Percentiles rank a stretch among this genome's conserved stretches.
Evolutionary conservation across 2,888 invertebrate species (phyloP).

Genomic region (Xestia sexstrigata): DNA sequence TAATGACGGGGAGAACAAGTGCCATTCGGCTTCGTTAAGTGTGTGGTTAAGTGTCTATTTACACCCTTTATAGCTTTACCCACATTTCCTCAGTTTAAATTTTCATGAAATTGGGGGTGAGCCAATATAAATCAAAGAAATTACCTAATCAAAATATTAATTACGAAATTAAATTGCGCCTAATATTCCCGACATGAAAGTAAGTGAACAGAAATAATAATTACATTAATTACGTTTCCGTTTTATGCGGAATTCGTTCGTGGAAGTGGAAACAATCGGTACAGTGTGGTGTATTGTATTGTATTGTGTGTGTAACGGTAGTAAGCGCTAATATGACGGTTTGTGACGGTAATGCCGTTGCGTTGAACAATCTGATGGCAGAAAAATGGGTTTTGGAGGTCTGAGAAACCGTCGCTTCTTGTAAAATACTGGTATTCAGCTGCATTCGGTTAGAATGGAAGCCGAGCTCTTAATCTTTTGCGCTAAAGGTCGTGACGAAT

Average conservation of each 20-base stretch:
- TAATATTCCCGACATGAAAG: conserved; percentile 46
- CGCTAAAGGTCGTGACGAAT: too few relatives aligned
- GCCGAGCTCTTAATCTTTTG: too few relatives aligned
- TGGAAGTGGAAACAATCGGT: conserved; percentile 43
- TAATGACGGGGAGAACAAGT: too few relatives aligned
- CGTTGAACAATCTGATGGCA: background rate
- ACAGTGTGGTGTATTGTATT: conserved; percentile 40
- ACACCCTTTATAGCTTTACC: too few relatives aligned
- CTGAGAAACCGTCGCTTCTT: too few relatives aligned
- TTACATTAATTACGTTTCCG: conserved; percentile 50
- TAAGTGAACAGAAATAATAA: conserved; percentile 43
- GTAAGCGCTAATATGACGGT: conserved; percentile 36
- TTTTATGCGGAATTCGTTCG: conserved; percentile 48
- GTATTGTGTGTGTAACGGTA: conserved; percentile 57
- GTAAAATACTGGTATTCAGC: too few relatives aligned
- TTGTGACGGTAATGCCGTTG: background rate
- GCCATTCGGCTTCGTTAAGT: too few relatives aligned
- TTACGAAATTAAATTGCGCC: conserved; percentile 36
- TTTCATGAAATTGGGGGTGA: background rate
- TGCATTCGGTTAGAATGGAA: too few relatives aligned
- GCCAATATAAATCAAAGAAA: conserved; percentile 1
- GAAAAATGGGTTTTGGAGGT: background rate
- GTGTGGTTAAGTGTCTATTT: too few relatives aligned
- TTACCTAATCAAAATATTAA: conserved; percentile 21
- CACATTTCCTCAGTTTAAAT: background rate